Percentiles rank a stretch among this genome's conserved stretches.
These are phyloP conservation scores for Apodemus speciosus DNA, from an alignment of 2,113 vertebrate genomes.

Conservation along the genomic window DNA sequence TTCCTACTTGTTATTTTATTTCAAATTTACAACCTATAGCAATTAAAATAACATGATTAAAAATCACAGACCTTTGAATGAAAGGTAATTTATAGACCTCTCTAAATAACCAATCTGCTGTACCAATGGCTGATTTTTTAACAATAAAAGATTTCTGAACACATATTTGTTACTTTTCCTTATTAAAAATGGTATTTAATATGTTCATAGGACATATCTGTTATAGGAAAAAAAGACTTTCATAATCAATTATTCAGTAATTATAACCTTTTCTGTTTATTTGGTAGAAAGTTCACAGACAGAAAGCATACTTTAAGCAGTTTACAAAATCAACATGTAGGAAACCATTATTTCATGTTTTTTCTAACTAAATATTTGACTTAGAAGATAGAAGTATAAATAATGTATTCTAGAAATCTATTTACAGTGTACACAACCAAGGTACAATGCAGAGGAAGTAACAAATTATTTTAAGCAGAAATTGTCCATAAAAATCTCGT, in stretches of 20 bases:
- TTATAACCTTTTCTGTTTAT: neutral
- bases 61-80: conserved; percentile 64
- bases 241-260: neutral
- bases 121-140: conserved; percentile 59
- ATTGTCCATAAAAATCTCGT: neutral
- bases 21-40: conserved; percentile 62
- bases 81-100: conserved; percentile 64
- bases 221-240: neutral
- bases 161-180: neutral
- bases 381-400: conserved; percentile 26
- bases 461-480: conserved; percentile 21
- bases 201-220: neutral
- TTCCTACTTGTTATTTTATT: conserved; percentile 64
- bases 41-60: conserved; percentile 74
- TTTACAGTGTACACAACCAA: neutral
- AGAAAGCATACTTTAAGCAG: neutral
- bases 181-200: neutral
- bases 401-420: neutral
- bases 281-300: neutral
- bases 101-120: conserved; percentile 59
- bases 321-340: neutral
- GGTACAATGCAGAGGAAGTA: neutral
- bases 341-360: neutral
- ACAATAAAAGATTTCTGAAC: conserved; percentile 32
- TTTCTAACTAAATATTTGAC: neutral